Percentiles rank a stretch among this genome's conserved stretches.
phyloP scores from a whole-genome alignment of 2,113 vertebrate genomes.

The Cyanoramphus novaezelandiae region DNA sequence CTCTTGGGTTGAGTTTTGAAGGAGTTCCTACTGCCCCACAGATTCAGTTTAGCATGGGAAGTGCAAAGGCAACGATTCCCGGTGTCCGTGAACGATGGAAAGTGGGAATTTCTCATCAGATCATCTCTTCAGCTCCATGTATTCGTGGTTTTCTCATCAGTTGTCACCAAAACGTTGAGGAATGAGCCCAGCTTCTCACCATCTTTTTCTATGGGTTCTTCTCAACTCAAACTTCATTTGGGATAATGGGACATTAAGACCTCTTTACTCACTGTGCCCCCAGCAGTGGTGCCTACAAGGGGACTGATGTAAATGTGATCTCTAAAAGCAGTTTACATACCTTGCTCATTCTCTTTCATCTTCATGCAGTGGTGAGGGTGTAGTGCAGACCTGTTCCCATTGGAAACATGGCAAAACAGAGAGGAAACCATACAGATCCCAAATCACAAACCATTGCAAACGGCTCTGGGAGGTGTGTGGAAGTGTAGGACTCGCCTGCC shows the following conservation, averaged over 20 bases:
- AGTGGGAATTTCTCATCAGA: not conserved
- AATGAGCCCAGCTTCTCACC: not conserved
- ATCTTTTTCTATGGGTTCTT: not conserved
- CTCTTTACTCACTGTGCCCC: not conserved
- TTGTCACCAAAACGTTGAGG: not conserved
- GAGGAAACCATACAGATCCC: not conserved
- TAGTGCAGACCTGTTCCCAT: not conserved
- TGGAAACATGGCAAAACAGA: not conserved
- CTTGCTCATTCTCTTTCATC: rapidly evolving
- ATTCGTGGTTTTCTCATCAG: not conserved
- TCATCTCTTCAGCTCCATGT: not conserved
- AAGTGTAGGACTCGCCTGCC: not conserved
- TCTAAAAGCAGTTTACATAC: not conserved
- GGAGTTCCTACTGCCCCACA: not conserved
- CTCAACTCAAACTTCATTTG: not conserved
- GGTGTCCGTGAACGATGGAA: not conserved
- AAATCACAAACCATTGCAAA: not conserved
- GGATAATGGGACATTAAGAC: not conserved
- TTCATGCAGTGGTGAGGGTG: no score
- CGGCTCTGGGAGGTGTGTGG: not conserved
- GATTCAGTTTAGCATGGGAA: not conserved
- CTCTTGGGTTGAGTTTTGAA: not conserved
- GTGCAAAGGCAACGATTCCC: rapidly evolving
- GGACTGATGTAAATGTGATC: not conserved
- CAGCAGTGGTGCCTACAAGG: not conserved